A percentile compares a stretch with the other conserved stretches of the same genome.
Conservation (phyloP, 2,888 invertebrate genomes). For the Leucoma salicis region DNA sequence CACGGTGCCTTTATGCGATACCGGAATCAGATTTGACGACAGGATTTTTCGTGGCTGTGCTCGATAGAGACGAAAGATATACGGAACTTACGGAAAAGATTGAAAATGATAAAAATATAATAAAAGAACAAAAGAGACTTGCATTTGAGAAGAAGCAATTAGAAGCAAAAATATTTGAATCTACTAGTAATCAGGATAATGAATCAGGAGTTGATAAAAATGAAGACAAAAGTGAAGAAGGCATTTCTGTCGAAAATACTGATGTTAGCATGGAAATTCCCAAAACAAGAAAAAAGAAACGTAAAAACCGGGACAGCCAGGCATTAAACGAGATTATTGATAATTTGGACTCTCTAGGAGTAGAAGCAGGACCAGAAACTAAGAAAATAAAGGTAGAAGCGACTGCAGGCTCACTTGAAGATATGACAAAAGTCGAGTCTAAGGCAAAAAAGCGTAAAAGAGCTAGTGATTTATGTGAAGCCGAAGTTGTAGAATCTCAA, state of each 20-base stretch:
- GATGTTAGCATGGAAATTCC: constrained; percentile 6
- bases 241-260: not conserved
- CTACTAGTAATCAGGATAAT: constrained; percentile 16
- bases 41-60: constrained; percentile 97
- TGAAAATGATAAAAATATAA: constrained; percentile 19
- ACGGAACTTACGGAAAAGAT: not conserved
- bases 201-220: constrained; percentile 29
- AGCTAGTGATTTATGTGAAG: not conserved
- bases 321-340: constrained; percentile 1
- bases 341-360: not conserved
- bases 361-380: not conserved
- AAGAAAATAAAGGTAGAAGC: not conserved
- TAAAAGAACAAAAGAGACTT: constrained; percentile 15
- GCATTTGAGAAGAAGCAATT: not conserved
- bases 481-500: not conserved
- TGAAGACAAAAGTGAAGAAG: constrained; percentile 32
- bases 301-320: constrained; percentile 11
- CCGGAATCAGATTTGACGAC: constrained; percentile 91
- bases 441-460: constrained; percentile 5
- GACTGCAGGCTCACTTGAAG: too few relatives aligned
- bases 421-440: not conserved
- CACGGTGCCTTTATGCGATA: constrained; percentile 89
- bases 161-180: constrained; percentile 12
- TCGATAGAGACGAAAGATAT: constrained; percentile 83
- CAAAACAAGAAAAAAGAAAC: constrained; percentile 32